Percentiles rank a stretch among this genome's conserved stretches.
phyloP scores from a whole-genome alignment of 2,113 vertebrate genomes.

The Prionailurus bengalensis region DNA sequence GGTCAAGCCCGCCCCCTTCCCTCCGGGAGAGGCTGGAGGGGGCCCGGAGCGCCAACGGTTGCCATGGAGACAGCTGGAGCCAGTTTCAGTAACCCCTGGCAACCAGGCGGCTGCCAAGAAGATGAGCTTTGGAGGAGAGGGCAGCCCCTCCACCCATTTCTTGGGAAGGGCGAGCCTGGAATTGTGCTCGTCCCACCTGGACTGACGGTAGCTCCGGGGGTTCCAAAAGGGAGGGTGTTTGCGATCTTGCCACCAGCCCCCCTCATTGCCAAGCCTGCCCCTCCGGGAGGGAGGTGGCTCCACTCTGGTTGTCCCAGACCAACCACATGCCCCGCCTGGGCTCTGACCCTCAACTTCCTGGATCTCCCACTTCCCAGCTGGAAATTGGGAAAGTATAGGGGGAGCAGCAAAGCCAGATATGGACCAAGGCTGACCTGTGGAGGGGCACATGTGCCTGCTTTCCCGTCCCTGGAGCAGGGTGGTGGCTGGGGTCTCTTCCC shows the following conservation, averaged over 20 bases:
- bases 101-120: conserved; percentile 77
- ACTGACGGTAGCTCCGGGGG: background rate
- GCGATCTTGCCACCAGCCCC: background rate
- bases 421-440: rapidly evolving
- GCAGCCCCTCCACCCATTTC: conserved; percentile 44
- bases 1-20: background rate
- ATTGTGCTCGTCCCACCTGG: background rate
- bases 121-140: conserved; percentile 51
- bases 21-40: background rate
- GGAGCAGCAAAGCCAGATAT: rapidly evolving
- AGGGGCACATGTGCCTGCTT: background rate
- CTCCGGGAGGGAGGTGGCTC: background rate
- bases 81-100: conserved; percentile 69
- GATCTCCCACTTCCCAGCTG: background rate
- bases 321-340: background rate
- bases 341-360: background rate
- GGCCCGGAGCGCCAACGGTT: background rate
- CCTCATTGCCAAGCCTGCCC: background rate
- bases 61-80: conserved; percentile 69
- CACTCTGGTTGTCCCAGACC: background rate
- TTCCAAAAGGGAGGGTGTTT: background rate
- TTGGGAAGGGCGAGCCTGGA: background rate
- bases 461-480: background rate
- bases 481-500: background rate
- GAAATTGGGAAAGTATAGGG: background rate